These are phyloP conservation scores for Hucho hucho DNA, from an alignment of 2,113 vertebrate species.

Conservation along the genomic window DNA sequence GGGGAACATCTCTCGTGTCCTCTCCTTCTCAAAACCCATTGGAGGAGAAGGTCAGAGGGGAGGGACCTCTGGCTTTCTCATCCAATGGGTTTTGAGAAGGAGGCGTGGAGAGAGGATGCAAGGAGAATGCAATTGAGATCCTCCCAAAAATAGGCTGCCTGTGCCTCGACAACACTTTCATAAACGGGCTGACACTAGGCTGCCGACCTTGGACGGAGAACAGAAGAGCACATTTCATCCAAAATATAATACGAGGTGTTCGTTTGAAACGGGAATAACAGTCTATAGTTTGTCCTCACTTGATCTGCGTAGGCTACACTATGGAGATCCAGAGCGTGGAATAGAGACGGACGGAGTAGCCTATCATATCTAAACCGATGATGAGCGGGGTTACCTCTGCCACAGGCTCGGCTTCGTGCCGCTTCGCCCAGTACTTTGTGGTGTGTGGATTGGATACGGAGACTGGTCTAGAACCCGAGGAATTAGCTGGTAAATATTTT, in stretches of 20 bases:
- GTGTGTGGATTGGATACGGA: constrained; percentile 89
- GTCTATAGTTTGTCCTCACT: neutral
- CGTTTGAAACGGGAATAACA: neutral
- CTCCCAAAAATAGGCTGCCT: too few species aligned
- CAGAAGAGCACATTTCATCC: neutral
- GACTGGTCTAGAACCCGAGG: constrained; percentile 90
- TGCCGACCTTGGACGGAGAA: neutral
- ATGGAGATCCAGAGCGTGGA: constrained; percentile 32
- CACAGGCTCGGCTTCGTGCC: constrained; percentile 77
- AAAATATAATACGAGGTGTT: neutral
- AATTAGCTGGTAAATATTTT: constrained; percentile 82
- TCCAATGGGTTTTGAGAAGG: too few species aligned
- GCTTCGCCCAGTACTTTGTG: constrained; percentile 92
- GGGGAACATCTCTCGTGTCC: neutral
- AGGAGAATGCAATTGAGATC: too few species aligned
- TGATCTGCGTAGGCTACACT: constrained; percentile 1
- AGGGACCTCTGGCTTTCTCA: too few species aligned
- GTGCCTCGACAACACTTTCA: neutral
- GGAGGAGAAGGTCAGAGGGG: too few species aligned
- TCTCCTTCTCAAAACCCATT: too few species aligned
- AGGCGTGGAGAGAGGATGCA: too few species aligned
- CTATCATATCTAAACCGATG: constrained; percentile 34
- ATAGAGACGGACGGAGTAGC: constrained; percentile 29
- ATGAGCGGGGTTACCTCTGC: constrained; percentile 59
- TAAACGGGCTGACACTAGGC: neutral